phyloP scores from a whole-genome alignment of 2,797 vertebrate species.

The Nyctibius grandis region DNA sequence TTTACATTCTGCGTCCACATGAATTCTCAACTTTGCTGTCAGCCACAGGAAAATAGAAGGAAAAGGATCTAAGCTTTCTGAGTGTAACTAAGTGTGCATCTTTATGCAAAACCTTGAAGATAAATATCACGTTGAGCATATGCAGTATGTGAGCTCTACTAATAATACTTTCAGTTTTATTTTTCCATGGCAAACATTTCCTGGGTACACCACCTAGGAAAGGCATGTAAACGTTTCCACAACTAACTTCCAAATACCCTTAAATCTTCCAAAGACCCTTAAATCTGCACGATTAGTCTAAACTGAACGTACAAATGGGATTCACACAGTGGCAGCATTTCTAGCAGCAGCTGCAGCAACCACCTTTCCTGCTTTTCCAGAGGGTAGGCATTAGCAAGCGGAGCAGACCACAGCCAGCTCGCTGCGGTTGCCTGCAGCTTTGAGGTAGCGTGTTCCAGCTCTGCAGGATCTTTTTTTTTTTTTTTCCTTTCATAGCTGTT shows the following conservation, averaged over 20 bases:
- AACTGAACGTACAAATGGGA: neutral
- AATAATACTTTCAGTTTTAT: neutral
- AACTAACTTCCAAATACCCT: neutral
- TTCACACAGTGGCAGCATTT: neutral
- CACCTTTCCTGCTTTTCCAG: conserved; percentile 16
- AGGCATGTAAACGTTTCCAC: neutral
- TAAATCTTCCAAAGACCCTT: neutral
- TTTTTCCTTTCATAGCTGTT: neutral
- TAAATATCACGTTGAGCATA: neutral
- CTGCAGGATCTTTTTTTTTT: neutral
- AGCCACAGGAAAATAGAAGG: neutral
- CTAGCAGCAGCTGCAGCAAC: neutral
- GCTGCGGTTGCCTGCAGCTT: neutral
- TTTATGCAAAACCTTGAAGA: neutral
- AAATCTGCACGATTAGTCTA: neutral
- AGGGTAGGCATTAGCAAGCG: neutral
- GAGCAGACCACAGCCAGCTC: neutral
- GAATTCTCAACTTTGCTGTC: neutral
- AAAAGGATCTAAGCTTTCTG: neutral
- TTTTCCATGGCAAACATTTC: neutral
- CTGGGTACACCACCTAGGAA: neutral
- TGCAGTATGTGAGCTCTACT: neutral
- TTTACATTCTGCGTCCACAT: neutral
- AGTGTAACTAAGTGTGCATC: neutral
- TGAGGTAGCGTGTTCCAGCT: neutral